A percentile compares a stretch with the other conserved stretches of the same genome.
These are phyloP conservation scores for Trichonephila clavata DNA, from an alignment of 1,140 invertebrate genomes.

Conservation along the genomic window DNA sequence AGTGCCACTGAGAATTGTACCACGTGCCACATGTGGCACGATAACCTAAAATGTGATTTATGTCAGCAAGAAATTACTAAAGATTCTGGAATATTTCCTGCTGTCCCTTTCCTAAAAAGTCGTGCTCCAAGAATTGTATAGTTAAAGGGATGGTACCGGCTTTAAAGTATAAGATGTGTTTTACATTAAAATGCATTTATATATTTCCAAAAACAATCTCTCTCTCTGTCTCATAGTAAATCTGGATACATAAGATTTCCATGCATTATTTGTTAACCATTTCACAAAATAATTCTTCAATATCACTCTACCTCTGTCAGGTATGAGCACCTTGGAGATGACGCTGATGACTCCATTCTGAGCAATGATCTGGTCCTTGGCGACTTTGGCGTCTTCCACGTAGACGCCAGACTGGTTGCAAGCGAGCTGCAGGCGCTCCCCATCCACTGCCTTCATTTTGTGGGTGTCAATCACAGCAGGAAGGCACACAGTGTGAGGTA, in stretches of 20 bases:
- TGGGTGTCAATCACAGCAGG: slow-evolving; percentile 82
- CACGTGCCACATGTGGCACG: too few relatives aligned
- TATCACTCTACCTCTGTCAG: slow-evolving; percentile 80
- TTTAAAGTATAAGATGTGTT: too few relatives aligned
- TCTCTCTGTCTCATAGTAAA: too few relatives aligned
- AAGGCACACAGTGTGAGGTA: slow-evolving; percentile 82
- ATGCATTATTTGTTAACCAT: background rate
- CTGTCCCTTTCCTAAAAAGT: too few relatives aligned
- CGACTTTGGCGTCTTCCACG: slow-evolving; percentile 79
- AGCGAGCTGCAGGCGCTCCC: slow-evolving; percentile 80
- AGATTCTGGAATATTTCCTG: too few relatives aligned
- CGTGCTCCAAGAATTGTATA: too few relatives aligned
- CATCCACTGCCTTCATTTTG: slow-evolving; percentile 80
- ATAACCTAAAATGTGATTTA: too few relatives aligned
- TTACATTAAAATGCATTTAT: too few relatives aligned
- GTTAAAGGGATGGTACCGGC: too few relatives aligned
- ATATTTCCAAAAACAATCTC: too few relatives aligned
- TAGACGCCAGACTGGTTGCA: slow-evolving; percentile 81
- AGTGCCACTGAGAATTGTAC: too few relatives aligned
- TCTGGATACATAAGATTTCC: background rate
- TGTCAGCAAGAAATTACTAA: too few relatives aligned
- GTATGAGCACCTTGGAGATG: slow-evolving; percentile 81
- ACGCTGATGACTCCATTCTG: slow-evolving; percentile 82
- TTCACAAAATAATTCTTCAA: background rate
- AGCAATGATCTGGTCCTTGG: slow-evolving; percentile 80